A percentile compares a stretch with the other conserved stretches of the same genome.
These are phyloP conservation scores for Coptotermes formosanus DNA, from an alignment of 1,140 invertebrate genomes.

Conservation along the genomic window DNA sequence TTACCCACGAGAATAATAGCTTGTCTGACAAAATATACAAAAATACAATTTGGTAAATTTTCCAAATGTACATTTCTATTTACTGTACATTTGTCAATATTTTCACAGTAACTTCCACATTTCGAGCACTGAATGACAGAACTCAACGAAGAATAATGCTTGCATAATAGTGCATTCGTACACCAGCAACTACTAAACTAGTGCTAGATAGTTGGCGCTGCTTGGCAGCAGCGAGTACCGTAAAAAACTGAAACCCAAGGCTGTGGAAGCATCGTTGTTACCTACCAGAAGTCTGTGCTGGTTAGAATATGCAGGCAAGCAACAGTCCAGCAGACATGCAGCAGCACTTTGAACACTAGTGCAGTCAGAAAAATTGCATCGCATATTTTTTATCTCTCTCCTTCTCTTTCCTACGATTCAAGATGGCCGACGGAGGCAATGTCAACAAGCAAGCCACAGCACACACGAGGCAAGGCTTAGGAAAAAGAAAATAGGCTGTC, in stretches of 20 bases:
- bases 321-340: neutral
- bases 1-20: too few species aligned
- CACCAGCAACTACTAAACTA: neutral
- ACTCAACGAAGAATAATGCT: neutral
- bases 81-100: too few species aligned
- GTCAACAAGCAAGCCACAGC: neutral
- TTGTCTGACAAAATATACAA: too few species aligned
- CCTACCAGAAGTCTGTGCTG: neutral
- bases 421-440: neutral
- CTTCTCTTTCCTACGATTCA: neutral
- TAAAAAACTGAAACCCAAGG: neutral
- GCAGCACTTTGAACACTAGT: neutral
- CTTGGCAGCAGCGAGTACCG: neutral
- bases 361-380: constrained; percentile 16
- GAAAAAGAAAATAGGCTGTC: neutral
- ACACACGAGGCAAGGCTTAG: neutral
- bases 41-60: too few species aligned
- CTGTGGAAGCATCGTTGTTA: neutral
- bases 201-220: neutral
- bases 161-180: neutral
- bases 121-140: too few species aligned
- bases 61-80: too few species aligned
- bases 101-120: too few species aligned
- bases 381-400: neutral
- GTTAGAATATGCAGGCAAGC: neutral